Base-by-base conservation (phyloP, 2,888 invertebrate species). In the Criorhina ranunculi region DNA sequence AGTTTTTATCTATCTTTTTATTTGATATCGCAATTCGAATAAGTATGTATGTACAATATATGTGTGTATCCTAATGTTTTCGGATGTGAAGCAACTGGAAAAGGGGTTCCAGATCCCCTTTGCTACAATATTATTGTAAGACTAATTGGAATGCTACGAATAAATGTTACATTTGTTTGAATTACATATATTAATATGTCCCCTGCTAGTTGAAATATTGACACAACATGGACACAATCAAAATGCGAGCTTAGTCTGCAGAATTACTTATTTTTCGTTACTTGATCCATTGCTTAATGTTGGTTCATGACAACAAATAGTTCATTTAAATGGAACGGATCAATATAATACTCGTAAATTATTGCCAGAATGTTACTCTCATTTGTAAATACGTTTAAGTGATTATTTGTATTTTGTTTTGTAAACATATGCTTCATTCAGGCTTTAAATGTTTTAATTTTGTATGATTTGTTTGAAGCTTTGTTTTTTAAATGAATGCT, bases 1-100 rank as follows among this genome's bases (percentile, higher is more conserved):
- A 69, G 55, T 55, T 69, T 51, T 69, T 64, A 57, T 76, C 55
- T 57, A 57, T 40, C 57, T 78, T 46, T 72, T 72, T 72, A 46
- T 78, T 62, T 70, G 37, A 62, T 70, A 55, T 78, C 53, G 17
- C 29, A 49, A 29, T 44, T 37, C 17, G 55, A 64, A 70, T 76
- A 67, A 49, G 33, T 29, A 53, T 59, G 37, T 24, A 35, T 75
- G 42, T 55, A 42, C 33, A 40, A n/a, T n/a, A n/a, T n/a, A n/a
- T n/a, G n/a, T n/a, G n/a, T 76, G 51, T 35, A 67, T 53, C 40
- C 33, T 51, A 44, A 35, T 67, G 59, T 17, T 60, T 76, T 60
- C 12, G 35, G 46, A 40, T 37, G 19, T 15, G 33, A 8, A 53
- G 29, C 33, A 37, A n/a, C n/a, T 57, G 49, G n/a, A 66, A 66